These are phyloP conservation scores for Anniella stebbinsi DNA, from an alignment of 2,797 vertebrate genomes.

Conservation along the genomic window DNA sequence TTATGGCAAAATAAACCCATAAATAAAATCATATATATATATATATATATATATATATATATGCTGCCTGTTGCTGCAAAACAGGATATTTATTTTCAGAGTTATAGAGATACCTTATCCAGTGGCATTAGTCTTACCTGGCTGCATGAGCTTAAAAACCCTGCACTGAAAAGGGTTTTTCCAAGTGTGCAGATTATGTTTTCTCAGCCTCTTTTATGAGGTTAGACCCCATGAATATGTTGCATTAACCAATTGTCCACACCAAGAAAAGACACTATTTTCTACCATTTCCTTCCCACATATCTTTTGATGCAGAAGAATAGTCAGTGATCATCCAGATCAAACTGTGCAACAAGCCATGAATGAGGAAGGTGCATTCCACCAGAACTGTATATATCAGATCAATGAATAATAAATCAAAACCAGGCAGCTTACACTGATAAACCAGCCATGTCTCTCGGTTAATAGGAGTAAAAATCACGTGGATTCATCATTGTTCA, in stretches of 20 bases:
- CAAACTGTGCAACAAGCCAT: background rate
- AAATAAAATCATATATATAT: background rate
- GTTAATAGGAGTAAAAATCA: background rate
- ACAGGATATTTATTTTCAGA: background rate
- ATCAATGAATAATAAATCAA: conserved; percentile 14
- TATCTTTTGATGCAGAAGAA: conserved; percentile 11
- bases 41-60: background rate
- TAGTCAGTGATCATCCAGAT: background rate
- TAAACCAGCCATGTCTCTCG: background rate
- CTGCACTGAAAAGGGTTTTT: background rate
- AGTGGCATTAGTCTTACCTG: background rate
- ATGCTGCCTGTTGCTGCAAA: background rate
- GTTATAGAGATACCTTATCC: background rate
- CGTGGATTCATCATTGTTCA: background rate
- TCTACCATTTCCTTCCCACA: background rate
- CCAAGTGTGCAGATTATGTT: conserved; percentile 6
- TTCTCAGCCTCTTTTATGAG: conserved; percentile 13
- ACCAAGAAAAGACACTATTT: background rate
- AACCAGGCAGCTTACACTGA: background rate
- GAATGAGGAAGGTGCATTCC: background rate
- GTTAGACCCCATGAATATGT: background rate
- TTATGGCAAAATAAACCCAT: background rate
- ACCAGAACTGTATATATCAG: background rate
- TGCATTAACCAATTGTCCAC: background rate
- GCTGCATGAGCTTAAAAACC: background rate